Evolutionary conservation across 2,797 vertebrate genomes (phyloP).

Genomic region (Gallinago solitaria): DNA sequence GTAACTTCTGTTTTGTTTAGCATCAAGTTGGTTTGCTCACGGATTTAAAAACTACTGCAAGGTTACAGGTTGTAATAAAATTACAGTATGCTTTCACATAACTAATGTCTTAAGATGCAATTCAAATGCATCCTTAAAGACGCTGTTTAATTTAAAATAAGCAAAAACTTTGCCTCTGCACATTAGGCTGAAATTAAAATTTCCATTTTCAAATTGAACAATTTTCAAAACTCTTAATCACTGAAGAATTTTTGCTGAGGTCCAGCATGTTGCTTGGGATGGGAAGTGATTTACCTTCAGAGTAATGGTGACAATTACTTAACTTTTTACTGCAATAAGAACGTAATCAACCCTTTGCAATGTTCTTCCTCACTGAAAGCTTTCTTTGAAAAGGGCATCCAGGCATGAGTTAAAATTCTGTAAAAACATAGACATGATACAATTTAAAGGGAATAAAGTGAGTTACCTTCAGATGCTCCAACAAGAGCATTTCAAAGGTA

Average conservation of each 20-base stretch:
- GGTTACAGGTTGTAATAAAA: not conserved
- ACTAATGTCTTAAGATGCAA: not conserved
- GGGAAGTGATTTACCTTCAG: not conserved
- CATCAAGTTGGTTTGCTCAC: not conserved
- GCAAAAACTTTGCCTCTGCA: not conserved
- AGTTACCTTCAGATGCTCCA: not conserved
- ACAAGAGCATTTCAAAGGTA: not conserved
- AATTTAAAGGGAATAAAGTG: rapidly evolving
- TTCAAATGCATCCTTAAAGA: not conserved
- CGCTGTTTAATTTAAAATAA: not conserved
- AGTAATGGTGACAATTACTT: not conserved
- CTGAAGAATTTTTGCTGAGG: not conserved
- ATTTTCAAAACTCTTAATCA: not conserved
- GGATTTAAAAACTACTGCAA: not conserved
- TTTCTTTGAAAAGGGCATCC: not conserved
- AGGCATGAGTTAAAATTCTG: not conserved
- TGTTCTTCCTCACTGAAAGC: not conserved
- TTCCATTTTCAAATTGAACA: not conserved
- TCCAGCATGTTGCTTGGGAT: not conserved
- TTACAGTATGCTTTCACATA: not conserved
- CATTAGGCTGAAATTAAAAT: not conserved
- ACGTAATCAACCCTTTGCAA: not conserved
- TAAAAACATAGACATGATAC: not conserved
- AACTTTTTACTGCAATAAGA: not conserved
- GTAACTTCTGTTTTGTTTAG: not conserved